Conservation (phyloP, 2,888 invertebrate genomes). For the Myopa testacea region DNA sequence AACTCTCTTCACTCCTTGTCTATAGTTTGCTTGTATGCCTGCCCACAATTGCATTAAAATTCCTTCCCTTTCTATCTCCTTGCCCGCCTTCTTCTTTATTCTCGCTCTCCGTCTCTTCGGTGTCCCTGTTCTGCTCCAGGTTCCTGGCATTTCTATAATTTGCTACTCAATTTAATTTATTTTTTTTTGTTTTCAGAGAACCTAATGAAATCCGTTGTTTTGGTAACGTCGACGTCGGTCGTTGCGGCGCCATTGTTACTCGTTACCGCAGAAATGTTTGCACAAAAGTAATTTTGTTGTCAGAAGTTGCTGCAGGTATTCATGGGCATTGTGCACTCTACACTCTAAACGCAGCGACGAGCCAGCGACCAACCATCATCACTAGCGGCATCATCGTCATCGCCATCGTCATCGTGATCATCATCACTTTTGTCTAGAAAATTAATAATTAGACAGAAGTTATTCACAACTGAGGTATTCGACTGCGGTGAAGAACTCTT, state of each 20-base stretch:
- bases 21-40: neutral
- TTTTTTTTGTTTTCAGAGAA: neutral
- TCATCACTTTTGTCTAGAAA: conserved; percentile 7
- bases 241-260: neutral
- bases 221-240: neutral
- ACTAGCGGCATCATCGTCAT: neutral
- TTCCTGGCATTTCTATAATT: no score
- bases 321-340: neutral
- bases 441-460: conserved; percentile 27
- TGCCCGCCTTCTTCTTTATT: neutral
- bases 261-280: conserved; percentile 15
- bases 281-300: neutral
- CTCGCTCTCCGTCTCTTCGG: neutral
- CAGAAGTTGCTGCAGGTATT: neutral
- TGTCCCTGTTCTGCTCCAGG: neutral
- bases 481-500: conserved; percentile 20
- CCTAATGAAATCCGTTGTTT: neutral
- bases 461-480: conserved; percentile 14
- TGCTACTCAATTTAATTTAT: neutral
- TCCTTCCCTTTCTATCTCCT: neutral
- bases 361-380: neutral
- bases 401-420: neutral
- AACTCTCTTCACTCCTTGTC: neutral
- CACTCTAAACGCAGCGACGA: neutral
- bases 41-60: neutral